Evolutionary conservation across 1,140 invertebrate species (phyloP).

Genomic region (Chironomus striatipennis): DNA sequence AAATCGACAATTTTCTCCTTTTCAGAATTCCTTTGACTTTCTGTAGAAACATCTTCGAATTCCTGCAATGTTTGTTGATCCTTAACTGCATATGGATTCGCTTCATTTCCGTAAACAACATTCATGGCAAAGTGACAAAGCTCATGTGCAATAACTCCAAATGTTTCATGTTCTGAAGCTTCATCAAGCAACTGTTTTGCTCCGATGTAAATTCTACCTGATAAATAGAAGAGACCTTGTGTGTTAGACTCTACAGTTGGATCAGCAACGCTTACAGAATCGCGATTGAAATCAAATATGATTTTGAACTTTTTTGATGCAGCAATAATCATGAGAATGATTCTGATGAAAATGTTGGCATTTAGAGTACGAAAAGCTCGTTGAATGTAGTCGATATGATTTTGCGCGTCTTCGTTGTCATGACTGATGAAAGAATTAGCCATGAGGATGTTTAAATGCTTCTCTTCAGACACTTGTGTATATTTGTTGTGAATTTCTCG

Average conservation of each 20-base stretch:
- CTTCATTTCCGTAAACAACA: no score
- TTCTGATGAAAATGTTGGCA: no score
- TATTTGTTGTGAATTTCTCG: no score
- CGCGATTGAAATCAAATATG: not conserved
- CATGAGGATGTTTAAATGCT: no score
- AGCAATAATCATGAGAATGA: not conserved
- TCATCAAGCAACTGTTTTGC: not conserved
- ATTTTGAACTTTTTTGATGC: not conserved
- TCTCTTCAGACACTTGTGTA: no score
- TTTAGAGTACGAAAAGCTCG: no score
- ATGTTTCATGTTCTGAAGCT: not conserved
- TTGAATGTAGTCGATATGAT: no score
- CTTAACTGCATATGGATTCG: not conserved
- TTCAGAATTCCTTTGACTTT: not conserved
- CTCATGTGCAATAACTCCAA: not conserved
- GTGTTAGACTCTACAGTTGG: not conserved
- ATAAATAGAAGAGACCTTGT: not conserved
- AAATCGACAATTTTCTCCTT: not conserved
- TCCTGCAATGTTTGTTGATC: not conserved
- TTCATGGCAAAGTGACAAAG: not conserved
- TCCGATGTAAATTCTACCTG: not conserved
- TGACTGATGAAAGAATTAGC: no score
- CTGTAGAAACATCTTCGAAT: not conserved
- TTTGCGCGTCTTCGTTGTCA: no score
- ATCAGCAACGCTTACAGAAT: not conserved